Evolutionary conservation across 2,797 vertebrate genomes (phyloP), one percentile per base, ranked within the genome.

Genomic region (Leuciscus waleckii): DNA sequence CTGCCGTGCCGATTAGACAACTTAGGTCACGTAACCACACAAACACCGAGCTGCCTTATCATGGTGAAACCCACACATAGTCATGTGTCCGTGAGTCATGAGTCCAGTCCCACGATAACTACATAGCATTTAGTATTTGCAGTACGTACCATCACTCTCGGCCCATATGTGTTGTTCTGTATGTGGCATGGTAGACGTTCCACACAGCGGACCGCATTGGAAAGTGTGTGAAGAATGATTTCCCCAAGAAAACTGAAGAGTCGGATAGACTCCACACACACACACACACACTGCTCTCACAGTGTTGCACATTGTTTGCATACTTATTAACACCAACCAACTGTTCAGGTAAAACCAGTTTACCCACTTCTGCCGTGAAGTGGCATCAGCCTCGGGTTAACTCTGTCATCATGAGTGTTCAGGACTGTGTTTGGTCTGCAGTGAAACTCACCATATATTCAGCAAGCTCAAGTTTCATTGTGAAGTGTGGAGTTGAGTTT

Each of bases 341-440:
- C 89, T 89, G 81, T 89, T 91, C 92, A 84, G 91, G 92, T 94
- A 84, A 85, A 88, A 92, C 93, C 74, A 61, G 92, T 85, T 70
- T 76, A 61, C 82, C 63, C 75, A 82, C 43, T 74, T 81, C 63
- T 88, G 26, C 79, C 54, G 67, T 83, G 79, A 77, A 84, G 37
- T 85, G 82, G 26, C 17, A 16, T 86, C 81, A 74, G 26, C 16
- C 43, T 61, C 2, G 26, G 54, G 54, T 37, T 32, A 19, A 41
- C 26, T 26, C 76, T 67, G 74, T 83, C 54, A 73, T 41, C 49
- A 39, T 54, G 68, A 84, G 67, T 78, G 81, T 77, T 88, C 63
- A 79, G 74, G 23, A 54, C 67, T 81, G 69, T 79, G 67, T 81
- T 46, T 29, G 16, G 26, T 74, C 79, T 41, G 10, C 4, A 0